phyloP scores from a whole-genome alignment of 2,797 vertebrate species.

The Parauchenoglanis ngamensis region DNA sequence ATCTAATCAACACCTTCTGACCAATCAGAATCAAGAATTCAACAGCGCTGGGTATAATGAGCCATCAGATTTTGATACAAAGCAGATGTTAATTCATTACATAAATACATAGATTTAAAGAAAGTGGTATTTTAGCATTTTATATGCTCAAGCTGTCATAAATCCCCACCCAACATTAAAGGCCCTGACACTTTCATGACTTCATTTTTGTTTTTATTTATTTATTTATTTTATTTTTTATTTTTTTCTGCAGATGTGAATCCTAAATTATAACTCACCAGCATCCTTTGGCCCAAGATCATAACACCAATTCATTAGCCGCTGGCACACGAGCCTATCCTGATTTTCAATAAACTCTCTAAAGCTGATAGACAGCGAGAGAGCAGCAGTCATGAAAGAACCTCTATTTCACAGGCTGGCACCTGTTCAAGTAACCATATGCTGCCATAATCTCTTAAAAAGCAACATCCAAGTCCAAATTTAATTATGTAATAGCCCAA shows the following conservation, averaged over 20 bases:
- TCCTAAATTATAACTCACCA: constrained; percentile 75
- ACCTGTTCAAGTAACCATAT: constrained; percentile 90
- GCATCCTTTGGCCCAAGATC: constrained; percentile 76
- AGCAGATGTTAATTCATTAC: neutral
- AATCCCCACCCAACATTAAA: constrained; percentile 14
- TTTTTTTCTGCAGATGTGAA: constrained; percentile 65
- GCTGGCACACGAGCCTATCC: constrained; percentile 75
- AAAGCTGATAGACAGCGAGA: constrained; percentile 79
- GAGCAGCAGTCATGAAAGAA: constrained; percentile 66
- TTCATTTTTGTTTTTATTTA: constrained; percentile 65
- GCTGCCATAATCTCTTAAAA: constrained; percentile 98
- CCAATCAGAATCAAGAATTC: neutral
- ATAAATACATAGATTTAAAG: neutral
- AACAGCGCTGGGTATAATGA: neutral
- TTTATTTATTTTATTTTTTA: neutral
- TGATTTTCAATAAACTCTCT: constrained; percentile 77
- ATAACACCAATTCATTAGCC: constrained; percentile 85
- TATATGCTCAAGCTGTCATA: neutral
- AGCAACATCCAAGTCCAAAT: constrained; percentile 87
- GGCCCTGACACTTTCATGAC: constrained; percentile 56
- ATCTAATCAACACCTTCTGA: neutral
- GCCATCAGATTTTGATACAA: too few species aligned
- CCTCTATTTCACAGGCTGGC: constrained; percentile 83
- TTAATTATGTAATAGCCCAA: constrained; percentile 98
- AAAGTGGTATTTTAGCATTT: constrained; percentile 3